Percentiles rank a stretch among this genome's conserved stretches.
Evolutionary conservation across 2,797 vertebrate species (phyloP).

Genomic region (Oreochromis grahami): DNA sequence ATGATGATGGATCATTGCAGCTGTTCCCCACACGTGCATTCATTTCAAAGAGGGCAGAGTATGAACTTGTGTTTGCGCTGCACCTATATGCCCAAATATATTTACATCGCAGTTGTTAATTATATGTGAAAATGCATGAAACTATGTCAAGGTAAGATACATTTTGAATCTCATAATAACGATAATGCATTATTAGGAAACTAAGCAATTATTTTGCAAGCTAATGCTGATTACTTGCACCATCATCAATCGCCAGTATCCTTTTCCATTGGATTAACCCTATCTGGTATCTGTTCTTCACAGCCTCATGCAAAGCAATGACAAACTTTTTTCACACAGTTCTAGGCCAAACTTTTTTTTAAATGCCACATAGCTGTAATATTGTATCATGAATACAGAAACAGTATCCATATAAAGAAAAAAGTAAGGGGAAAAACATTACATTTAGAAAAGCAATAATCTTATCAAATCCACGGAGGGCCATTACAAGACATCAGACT

Average conservation of each 20-base stretch:
- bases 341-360: not conserved
- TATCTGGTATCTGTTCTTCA: not conserved
- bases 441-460: conserved; percentile 61
- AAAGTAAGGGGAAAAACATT: conserved; percentile 49
- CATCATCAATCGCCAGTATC: not conserved
- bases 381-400: conserved; percentile 18
- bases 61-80: not conserved
- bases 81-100: not conserved
- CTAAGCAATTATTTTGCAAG: not conserved
- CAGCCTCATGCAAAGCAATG: not conserved
- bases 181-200: not conserved
- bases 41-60: not conserved
- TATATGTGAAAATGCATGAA: not conserved
- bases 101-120: not conserved
- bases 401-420: conserved; percentile 22
- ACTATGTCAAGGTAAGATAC: not conserved
- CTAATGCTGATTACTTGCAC: not conserved
- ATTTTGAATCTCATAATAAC: not conserved
- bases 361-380: not conserved
- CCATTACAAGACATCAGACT: conserved; percentile 65
- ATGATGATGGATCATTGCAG: not conserved
- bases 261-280: not conserved
- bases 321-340: not conserved
- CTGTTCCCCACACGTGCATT: not conserved
- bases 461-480: conserved; percentile 63